Evolutionary conservation across 2,797 vertebrate genomes (phyloP).

Genomic region (Neostethus bicornis): DNA sequence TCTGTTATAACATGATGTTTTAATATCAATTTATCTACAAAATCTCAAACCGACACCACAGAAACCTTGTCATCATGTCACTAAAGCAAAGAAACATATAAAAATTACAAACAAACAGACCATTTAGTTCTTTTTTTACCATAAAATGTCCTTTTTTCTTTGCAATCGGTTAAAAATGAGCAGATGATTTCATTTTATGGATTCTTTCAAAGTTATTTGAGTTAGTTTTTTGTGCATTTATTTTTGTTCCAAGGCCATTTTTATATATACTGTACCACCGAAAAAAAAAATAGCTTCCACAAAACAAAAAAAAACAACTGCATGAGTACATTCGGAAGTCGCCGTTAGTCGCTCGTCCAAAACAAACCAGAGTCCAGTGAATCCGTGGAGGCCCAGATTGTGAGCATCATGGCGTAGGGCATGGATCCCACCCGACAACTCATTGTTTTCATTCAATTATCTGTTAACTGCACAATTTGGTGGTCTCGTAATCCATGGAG

Average conservation of each 20-base stretch:
- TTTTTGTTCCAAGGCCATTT: constrained; percentile 35
- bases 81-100: constrained; percentile 83
- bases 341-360: constrained; percentile 38
- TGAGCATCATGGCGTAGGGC: constrained; percentile 29
- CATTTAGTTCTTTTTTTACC: constrained; percentile 70
- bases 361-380: constrained; percentile 46
- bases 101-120: constrained; percentile 85
- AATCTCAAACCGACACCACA: constrained; percentile 94
- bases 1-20: constrained; percentile 86
- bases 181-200: constrained; percentile 61
- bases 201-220: constrained; percentile 48
- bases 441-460: constrained; percentile 38
- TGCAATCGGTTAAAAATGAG: constrained; percentile 74
- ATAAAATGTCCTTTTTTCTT: constrained; percentile 67
- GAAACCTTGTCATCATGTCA: constrained; percentile 81
- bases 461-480: constrained; percentile 97
- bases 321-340: constrained; percentile 68
- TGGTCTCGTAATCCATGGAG: constrained; percentile 94
- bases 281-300: constrained; percentile 40
- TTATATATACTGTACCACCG: constrained; percentile 39
- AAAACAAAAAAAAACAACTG: constrained; percentile 56
- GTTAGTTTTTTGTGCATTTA: constrained; percentile 59
- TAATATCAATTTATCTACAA: constrained; percentile 99
- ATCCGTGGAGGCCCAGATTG: constrained; percentile 49
- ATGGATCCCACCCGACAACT: constrained; percentile 21